Conservation (phyloP, 1,140 invertebrate species). For the Drosophila bifasciata region DNA sequence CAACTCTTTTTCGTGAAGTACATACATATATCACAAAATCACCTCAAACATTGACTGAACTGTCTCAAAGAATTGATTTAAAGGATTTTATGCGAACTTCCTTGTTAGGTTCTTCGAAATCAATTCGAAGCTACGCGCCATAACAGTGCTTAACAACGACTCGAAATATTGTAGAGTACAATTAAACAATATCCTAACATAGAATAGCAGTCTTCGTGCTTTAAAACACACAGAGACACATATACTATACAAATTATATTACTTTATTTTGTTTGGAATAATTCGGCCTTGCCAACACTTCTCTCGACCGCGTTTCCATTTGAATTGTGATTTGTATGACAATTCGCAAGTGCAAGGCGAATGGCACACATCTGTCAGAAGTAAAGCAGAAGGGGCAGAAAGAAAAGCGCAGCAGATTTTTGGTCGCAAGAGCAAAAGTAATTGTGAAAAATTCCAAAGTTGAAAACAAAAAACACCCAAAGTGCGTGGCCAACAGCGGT, state of each 20-base stretch:
- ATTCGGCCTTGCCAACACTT: neutral
- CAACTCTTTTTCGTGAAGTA: too few relatives aligned
- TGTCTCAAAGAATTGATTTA: too few relatives aligned
- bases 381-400: slow-evolving; percentile 14
- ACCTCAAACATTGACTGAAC: too few relatives aligned
- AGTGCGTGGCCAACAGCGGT: slow-evolving; percentile 14
- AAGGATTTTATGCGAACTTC: too few relatives aligned
- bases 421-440: slow-evolving; percentile 16
- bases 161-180: too few relatives aligned
- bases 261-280: slow-evolving; percentile 6
- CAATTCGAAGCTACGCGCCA: too few relatives aligned
- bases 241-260: too few relatives aligned
- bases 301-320: neutral
- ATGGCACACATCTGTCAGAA: slow-evolving; percentile 34
- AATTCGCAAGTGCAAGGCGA: slow-evolving; percentile 6
- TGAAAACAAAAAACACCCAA: slow-evolving; percentile 9
- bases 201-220: neutral
- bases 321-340: slow-evolving; percentile 7
- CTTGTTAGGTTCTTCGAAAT: too few relatives aligned
- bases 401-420: slow-evolving; percentile 19
- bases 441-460: slow-evolving; percentile 32
- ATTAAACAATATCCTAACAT: neutral
- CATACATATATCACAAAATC: too few relatives aligned
- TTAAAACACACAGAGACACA: too few relatives aligned
- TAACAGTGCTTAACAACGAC: too few relatives aligned